Base-by-base conservation (phyloP, 2,113 vertebrate genomes). In the Myotis lucifugus region DNA sequence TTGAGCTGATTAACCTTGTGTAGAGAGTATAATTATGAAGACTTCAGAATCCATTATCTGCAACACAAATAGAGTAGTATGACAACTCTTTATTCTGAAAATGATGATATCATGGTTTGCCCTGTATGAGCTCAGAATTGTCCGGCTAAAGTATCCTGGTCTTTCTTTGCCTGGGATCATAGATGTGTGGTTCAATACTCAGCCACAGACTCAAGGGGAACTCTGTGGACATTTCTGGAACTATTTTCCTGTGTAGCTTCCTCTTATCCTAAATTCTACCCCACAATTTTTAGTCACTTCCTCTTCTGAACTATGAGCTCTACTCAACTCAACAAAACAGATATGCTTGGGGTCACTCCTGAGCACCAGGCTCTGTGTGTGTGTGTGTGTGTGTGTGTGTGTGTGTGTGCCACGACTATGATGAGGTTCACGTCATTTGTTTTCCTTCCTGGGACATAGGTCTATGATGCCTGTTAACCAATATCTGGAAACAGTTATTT, bases 1-100 rank as follows among this genome's bases (percentile, higher is more conserved):
- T 25, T 11, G 46, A n/a, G 12, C 42, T 0, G 6, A 3, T 8
- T 48, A 27, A 18, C 8, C 14, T 2, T 11, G 8, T 5, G 4
- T 2, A 23, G 89, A 87, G 9, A n/a, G 0, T 4, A 29, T 46
- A 23, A 56, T 10, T 52, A 76, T 27, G 78, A 85, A 91, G 40
- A 42, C 23, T 6, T 83, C 46, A 48, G 23, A 67, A 69, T 5
- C 0, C 54, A n/a, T 13, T n/a, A 8, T 9, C 42, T 19, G 5
- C 25, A 2, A 8, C 37, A 42, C 2, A 56, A n/a, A 77, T 17
- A 59, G 1, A 25, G 13, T 85, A 23, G 6, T 19, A 15, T 19
- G 6, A 18, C 32, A 46, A 10, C 2, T 70, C 42, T 40, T 19
- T 50, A 25, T 48, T 10, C 56, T 15, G 52, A 59, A 54, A 25